Evolutionary conservation across 2,888 invertebrate genomes (phyloP).

Genomic region (Cryptocheilus praepositus): DNA sequence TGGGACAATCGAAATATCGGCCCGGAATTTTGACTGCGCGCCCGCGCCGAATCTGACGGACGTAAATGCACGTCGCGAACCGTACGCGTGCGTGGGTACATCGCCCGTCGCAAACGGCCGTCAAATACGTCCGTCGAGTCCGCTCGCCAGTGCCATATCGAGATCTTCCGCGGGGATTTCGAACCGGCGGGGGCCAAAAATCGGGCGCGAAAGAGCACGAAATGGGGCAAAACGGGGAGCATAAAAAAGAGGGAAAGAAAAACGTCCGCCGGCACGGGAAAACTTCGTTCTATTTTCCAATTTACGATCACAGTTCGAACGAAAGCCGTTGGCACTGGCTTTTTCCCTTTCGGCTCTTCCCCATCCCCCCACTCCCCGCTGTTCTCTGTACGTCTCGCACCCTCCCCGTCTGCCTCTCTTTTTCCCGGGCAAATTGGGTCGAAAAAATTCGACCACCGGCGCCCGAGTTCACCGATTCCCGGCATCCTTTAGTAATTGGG

Average conservation of each 20-base stretch:
- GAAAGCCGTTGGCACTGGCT: constrained; percentile 34
- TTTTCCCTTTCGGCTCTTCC: constrained; percentile 6
- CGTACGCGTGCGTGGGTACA: no score
- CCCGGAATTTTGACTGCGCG: no score
- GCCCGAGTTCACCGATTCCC: constrained; percentile 1
- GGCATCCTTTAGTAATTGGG: background rate
- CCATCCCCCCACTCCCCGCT: background rate
- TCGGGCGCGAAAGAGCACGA: no score
- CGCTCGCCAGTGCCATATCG: no score
- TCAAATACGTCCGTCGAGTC: no score
- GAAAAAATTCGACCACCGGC: constrained; percentile 40
- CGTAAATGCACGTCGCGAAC: no score
- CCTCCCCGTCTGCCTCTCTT: constrained; percentile 6
- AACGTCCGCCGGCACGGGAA: constrained; percentile 12
- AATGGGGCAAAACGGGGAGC: no score
- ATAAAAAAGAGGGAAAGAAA: background rate
- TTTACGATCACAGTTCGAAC: constrained; percentile 29
- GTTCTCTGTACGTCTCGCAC: background rate
- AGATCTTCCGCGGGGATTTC: no score
- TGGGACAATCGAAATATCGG: no score
- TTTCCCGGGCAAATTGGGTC: constrained; percentile 13
- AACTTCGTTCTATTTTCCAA: constrained; percentile 1
- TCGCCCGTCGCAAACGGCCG: no score
- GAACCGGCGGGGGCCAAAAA: no score
- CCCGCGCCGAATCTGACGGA: no score